Percentiles rank a stretch among this genome's conserved stretches.
Conservation (phyloP, 2,888 invertebrate species). For the Patella ulyssiponensis region DNA sequence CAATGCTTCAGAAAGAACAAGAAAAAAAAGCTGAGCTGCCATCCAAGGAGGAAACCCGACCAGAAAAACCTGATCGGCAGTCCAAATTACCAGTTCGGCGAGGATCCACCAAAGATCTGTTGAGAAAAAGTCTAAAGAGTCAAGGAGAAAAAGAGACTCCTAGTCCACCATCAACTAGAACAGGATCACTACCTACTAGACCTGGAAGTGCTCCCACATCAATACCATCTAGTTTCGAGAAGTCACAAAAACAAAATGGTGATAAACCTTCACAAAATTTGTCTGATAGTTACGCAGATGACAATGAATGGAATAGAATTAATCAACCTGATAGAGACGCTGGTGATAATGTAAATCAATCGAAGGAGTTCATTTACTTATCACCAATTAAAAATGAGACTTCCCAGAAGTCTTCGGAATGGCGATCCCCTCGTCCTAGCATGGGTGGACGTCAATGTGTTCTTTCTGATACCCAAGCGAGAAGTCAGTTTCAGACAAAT, state of each 20-base stretch:
- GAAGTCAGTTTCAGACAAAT: not conserved
- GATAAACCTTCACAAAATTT: not conserved
- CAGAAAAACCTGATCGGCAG: slow-evolving; percentile 1
- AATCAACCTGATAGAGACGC: not conserved
- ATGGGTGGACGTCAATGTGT: slow-evolving; percentile 17
- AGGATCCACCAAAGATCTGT: slow-evolving; percentile 15
- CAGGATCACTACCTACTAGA: not conserved
- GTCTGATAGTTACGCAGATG: slow-evolving; percentile 1
- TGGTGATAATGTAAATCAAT: not conserved
- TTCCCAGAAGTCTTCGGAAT: slow-evolving; percentile 13
- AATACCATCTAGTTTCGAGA: not conserved
- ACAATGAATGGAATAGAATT: not conserved
- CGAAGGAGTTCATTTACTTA: not conserved
- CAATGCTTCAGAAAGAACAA: not conserved
- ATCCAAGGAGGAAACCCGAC: not conserved
- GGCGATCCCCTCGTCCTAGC: slow-evolving; percentile 17
- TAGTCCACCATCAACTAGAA: not conserved
- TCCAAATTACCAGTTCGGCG: slow-evolving; percentile 16
- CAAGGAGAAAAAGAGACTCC: not conserved
- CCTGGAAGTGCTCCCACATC: not conserved
- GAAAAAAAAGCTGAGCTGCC: not conserved
- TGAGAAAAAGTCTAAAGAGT: slow-evolving; percentile 16
- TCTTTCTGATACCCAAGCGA: not conserved
- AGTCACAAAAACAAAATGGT: not conserved
- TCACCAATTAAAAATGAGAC: not conserved